Base-by-base conservation (phyloP, 2,888 invertebrate genomes). In the Ceriagrion tenellum region DNA sequence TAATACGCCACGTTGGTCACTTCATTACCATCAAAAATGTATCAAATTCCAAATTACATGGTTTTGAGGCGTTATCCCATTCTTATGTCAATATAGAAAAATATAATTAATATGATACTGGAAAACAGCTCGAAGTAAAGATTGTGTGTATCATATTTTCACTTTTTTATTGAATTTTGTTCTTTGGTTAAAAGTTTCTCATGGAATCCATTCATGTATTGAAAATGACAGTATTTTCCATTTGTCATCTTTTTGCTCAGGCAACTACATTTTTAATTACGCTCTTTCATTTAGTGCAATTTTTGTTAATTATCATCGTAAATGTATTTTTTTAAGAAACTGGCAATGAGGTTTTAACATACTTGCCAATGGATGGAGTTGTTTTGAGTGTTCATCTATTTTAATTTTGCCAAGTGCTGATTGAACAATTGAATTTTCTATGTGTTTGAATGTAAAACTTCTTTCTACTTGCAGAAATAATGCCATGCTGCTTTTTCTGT, bases 191-290 rank as follows among this genome's bases (percentile, higher is more conserved):
- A 69, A 13, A 35, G 23, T 93, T 69, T 69, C n/a, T 2, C 26
- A 69, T 55, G 13, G n/a, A 47, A n/a, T 47, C 47, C 40, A 40
- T 47, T 69, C 26, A 23, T 40, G 56, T 4, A 35, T 20, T 26
- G 35, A 69, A 93, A 69, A 47, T 69, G 69, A 59, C 93, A 93
- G 93, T 93, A 93, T 93, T 93, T 69, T 69, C 74, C 69, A 69
- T 69, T 93, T 69, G 26, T 47, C 69, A 47, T 74, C 30, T 26
- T 13, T 40, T 69, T 74, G 47, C 47, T 93, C 69, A 74, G 93
- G 93, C 69, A 74, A 74, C 93, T 93, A 93, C 69, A 26, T 69
- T 69, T 93, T 74, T 26, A 74, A 35, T 93, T 10, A 59, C n/a
- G 30, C 40, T 69, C 47, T 35, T 69, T 93, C 26, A 69, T 93